These are phyloP conservation scores for Drosophila simulans DNA, from an alignment of 1,140 invertebrate species.

Conservation along the genomic window DNA sequence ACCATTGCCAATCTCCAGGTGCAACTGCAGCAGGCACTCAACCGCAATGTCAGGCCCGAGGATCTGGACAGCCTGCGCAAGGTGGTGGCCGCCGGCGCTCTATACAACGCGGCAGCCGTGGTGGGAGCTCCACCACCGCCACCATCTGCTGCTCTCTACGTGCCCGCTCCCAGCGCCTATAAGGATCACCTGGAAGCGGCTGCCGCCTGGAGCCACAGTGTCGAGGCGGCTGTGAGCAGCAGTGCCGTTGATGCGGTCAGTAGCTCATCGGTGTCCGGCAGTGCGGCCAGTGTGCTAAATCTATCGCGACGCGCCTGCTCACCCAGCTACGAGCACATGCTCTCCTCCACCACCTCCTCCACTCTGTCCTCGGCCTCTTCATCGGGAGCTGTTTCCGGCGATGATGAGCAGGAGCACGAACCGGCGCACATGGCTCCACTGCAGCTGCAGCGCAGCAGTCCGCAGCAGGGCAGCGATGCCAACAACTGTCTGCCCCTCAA, in stretches of 20 bases:
- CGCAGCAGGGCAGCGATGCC: conserved; percentile 58
- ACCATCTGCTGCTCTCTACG: conserved; percentile 27
- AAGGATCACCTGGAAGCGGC: conserved; percentile 66
- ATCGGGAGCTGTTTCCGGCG: conserved; percentile 89
- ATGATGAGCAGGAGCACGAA: conserved; percentile 84
- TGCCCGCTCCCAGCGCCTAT: conserved; percentile 20
- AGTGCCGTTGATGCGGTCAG: conserved; percentile 72
- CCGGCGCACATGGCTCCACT: conserved; percentile 37
- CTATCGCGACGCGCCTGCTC: conserved; percentile 86
- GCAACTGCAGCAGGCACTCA: conserved; percentile 68
- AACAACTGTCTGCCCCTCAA: conserved; percentile 93
- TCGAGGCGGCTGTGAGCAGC: conserved; percentile 63
- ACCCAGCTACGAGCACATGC: conserved; percentile 74
- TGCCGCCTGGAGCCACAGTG: conserved; percentile 45
- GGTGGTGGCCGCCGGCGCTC: conserved; percentile 70
- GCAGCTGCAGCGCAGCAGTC: conserved; percentile 30
- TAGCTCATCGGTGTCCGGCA: conserved; percentile 52
- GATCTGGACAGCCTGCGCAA: conserved; percentile 78
- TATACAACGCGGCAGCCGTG: conserved; percentile 53
- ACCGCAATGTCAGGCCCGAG: conserved; percentile 71
- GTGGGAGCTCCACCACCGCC: conserved; percentile 40
- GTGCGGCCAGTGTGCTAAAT: conserved; percentile 88
- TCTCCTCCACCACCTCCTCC: conserved; percentile 70
- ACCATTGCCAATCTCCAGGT: conserved; percentile 75
- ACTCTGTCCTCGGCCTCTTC: conserved; percentile 70